phyloP scores from a whole-genome alignment of 2,113 vertebrate species.

The Istiophorus platypterus region DNA sequence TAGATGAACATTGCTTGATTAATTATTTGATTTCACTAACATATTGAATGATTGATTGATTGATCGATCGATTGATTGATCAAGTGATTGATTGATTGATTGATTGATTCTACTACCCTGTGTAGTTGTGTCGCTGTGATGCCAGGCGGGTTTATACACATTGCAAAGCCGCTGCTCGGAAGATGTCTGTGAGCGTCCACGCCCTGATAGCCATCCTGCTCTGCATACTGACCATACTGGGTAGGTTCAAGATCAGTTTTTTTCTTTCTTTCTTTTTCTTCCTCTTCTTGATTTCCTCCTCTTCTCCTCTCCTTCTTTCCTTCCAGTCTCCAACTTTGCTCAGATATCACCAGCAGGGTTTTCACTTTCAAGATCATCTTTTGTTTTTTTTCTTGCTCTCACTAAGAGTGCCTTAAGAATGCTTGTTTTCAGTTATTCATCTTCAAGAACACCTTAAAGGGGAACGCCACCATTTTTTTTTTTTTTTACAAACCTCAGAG shows the following conservation, averaged over 20 bases:
- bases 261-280: not conserved
- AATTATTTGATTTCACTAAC: no score
- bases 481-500: not conserved
- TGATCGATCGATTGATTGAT: not conserved
- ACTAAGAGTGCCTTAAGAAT: not conserved
- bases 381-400: not conserved
- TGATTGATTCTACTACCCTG: not conserved
- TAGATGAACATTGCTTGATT: not conserved
- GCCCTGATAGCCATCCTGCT: conserved; percentile 90
- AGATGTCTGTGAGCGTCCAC: conserved; percentile 87
- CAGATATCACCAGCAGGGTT: conserved; percentile 5
- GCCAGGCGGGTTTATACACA: conserved; percentile 79
- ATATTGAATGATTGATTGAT: no score
- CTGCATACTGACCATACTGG: conserved; percentile 90
- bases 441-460: not conserved
- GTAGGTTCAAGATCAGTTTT: conserved; percentile 79
- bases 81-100: not conserved
- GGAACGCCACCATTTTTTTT: no score
- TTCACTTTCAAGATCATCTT: not conserved
- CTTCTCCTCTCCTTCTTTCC: not conserved
- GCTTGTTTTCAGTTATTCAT: not conserved
- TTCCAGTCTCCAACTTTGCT: not conserved
- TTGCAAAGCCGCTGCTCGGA: conserved; percentile 82
- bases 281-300: not conserved
- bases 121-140: conserved; percentile 89